Percentiles rank a stretch among this genome's conserved stretches.
Evolutionary conservation across 2,888 invertebrate genomes (phyloP).

Genomic region (Synanthedon tipuliformis): DNA sequence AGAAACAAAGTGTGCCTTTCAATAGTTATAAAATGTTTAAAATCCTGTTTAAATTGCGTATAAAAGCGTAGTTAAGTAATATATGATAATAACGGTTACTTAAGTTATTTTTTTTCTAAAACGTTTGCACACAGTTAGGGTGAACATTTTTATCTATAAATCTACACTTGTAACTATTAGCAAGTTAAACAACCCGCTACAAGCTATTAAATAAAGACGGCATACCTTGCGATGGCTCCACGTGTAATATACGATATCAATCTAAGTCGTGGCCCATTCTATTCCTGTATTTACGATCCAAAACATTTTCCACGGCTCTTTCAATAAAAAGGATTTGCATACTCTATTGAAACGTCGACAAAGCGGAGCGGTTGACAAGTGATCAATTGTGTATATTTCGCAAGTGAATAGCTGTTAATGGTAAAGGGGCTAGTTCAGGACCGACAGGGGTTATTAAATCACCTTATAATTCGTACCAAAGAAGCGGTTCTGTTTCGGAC

Average conservation of each 20-base stretch:
- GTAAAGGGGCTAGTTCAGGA: slow-evolving; percentile 21
- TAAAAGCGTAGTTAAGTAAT: no score
- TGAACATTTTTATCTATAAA: slow-evolving; percentile 40
- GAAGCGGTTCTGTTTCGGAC: not conserved
- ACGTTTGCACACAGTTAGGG: no score
- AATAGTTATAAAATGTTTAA: no score
- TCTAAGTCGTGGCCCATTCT: slow-evolving; percentile 20
- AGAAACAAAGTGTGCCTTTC: no score
- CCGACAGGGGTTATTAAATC: slow-evolving; percentile 53
- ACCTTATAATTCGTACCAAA: slow-evolving; percentile 36
- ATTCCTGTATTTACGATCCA: slow-evolving; percentile 25
- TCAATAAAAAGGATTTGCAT: slow-evolving; percentile 30
- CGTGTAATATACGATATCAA: slow-evolving; percentile 36
- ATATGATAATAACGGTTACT: no score
- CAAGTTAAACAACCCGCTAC: slow-evolving; percentile 58
- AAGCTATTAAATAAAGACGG: slow-evolving; percentile 33
- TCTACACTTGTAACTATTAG: slow-evolving; percentile 54
- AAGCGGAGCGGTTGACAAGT: slow-evolving; percentile 48
- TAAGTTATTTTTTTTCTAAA: no score
- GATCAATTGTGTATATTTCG: slow-evolving; percentile 55
- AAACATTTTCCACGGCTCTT: slow-evolving; percentile 20
- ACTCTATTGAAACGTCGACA: slow-evolving; percentile 21
- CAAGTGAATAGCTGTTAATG: slow-evolving; percentile 43
- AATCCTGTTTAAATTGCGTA: no score
- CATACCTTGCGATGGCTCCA: slow-evolving; percentile 16